Evolutionary conservation across 2,113 vertebrate genomes (phyloP).

Genomic region (Elaphurus davidianus): DNA sequence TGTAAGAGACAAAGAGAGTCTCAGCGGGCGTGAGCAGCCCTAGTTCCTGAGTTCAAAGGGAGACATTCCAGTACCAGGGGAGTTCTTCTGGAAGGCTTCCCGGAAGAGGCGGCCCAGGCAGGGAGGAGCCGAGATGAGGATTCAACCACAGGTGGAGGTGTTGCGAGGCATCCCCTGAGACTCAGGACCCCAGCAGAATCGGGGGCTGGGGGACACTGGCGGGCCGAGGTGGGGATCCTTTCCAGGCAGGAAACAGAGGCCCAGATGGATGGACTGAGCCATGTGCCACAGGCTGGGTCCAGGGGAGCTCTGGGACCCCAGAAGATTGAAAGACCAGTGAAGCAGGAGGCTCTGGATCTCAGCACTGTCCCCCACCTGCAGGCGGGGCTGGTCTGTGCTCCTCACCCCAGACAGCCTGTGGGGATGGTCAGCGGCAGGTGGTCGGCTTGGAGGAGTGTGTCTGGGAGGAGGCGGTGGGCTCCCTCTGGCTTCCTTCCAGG

Average conservation of each 20-base stretch:
- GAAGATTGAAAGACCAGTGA: not conserved
- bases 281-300: not conserved
- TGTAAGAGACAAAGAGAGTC: not conserved
- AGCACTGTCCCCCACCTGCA: accelerated
- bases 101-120: not conserved
- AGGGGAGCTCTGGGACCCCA: not conserved
- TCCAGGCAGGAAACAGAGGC: not conserved
- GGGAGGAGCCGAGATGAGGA: not conserved
- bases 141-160: accelerated
- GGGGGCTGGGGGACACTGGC: not conserved
- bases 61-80: accelerated
- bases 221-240: not conserved
- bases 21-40: not conserved
- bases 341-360: not conserved
- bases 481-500: not conserved
- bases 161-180: accelerated
- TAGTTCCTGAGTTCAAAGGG: not conserved
- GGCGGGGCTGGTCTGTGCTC: not conserved
- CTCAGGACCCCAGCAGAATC: not conserved
- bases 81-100: not conserved
- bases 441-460: not conserved
- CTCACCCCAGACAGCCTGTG: accelerated
- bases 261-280: not conserved
- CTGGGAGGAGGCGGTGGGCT: not conserved
- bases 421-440: accelerated